These are phyloP conservation scores for Rhynchomys soricoides DNA, from an alignment of 2,113 vertebrate genomes.

Conservation along the genomic window DNA sequence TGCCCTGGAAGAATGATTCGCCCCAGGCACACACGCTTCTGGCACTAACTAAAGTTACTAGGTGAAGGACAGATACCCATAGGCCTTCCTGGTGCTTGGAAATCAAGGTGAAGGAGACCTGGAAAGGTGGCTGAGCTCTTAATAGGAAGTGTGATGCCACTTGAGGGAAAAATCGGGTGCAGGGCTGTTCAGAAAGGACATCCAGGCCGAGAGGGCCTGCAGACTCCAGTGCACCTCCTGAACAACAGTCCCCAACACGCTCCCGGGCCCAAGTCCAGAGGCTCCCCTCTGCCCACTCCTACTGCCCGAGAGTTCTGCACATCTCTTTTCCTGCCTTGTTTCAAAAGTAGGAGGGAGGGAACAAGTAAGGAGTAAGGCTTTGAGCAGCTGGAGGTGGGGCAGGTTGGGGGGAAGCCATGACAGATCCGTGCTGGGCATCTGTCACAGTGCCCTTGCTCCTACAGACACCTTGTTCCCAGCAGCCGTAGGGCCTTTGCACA, in stretches of 20 bases:
- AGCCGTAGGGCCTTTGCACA: background rate
- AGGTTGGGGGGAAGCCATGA: background rate
- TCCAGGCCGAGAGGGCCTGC: background rate
- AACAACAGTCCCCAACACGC: background rate
- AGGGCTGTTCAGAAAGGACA: too few species aligned
- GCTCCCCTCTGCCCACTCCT: background rate
- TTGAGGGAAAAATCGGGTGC: background rate
- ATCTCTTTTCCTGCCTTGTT: background rate
- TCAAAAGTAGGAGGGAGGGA: background rate
- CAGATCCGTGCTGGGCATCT: background rate
- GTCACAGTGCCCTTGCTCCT: background rate
- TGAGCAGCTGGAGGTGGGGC: too few species aligned
- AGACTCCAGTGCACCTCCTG: background rate
- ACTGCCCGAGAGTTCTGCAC: background rate
- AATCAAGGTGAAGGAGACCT: background rate
- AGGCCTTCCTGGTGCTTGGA: background rate
- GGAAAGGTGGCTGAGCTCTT: background rate
- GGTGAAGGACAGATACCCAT: background rate
- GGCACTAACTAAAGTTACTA: background rate
- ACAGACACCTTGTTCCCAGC: rapidly evolving
- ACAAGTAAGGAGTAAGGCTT: background rate
- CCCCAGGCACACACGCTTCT: background rate
- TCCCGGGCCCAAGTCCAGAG: background rate
- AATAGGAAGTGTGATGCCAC: rapidly evolving
- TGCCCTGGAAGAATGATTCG: background rate